Evolutionary conservation across 2,888 invertebrate species (phyloP).

Genomic region (Metacarcinus magister): DNA sequence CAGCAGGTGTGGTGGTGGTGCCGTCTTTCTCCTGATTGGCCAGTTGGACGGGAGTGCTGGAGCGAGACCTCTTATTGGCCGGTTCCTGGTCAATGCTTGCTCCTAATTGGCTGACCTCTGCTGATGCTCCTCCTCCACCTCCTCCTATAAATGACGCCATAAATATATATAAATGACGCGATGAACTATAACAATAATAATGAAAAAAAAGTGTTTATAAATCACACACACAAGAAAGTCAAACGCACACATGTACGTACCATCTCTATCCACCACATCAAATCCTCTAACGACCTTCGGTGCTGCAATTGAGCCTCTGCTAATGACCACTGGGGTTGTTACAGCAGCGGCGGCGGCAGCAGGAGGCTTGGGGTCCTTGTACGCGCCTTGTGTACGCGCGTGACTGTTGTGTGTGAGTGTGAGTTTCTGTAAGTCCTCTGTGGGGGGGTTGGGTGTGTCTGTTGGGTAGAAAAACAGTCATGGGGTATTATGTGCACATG

Average conservation of each 20-base stretch:
- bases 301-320: neutral
- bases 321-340: conserved; percentile 62
- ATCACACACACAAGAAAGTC: neutral
- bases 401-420: conserved; percentile 46
- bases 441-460: neutral
- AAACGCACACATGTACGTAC: conserved; percentile 35
- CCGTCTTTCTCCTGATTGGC: neutral
- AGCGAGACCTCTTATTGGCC: conserved; percentile 49
- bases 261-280: conserved; percentile 60
- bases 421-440: conserved; percentile 58
- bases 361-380: neutral
- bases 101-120: neutral
- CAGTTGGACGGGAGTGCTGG: conserved; percentile 47
- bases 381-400: neutral
- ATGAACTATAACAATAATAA: too few species aligned
- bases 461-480: neutral
- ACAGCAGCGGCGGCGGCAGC: conserved; percentile 60
- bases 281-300: conserved; percentile 75
- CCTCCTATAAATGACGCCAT: too few species aligned
- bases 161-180: too few species aligned
- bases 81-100: neutral
- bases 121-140: neutral
- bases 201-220: too few species aligned
- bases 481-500: neutral
- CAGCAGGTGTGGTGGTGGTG: neutral